These are phyloP conservation scores for Myiopsitta monachus DNA, from an alignment of 2,113 vertebrate genomes.

Conservation along the genomic window DNA sequence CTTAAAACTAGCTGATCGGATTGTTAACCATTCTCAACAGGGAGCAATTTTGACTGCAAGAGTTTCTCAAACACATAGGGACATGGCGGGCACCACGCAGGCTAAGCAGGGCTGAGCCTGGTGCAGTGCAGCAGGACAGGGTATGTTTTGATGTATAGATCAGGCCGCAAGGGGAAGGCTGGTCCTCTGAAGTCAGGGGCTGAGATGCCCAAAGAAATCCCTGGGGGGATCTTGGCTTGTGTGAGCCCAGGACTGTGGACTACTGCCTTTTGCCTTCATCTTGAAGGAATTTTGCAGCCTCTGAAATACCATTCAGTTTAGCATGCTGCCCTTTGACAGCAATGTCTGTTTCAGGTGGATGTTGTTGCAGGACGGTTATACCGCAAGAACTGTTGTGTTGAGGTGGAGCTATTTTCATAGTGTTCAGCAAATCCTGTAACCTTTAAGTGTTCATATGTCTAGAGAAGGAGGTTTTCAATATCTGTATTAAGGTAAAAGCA, in stretches of 20 bases:
- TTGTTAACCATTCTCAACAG: neutral
- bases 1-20: neutral
- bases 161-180: rapidly evolving
- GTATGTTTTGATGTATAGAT: neutral
- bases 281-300: neutral
- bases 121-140: neutral
- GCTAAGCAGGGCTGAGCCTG: neutral
- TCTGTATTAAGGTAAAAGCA: neutral
- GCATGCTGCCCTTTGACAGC: neutral
- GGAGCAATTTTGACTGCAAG: neutral
- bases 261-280: neutral
- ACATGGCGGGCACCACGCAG: rapidly evolving
- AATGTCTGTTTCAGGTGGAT: neutral
- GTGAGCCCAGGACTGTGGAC: neutral
- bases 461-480: neutral
- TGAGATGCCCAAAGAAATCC: neutral
- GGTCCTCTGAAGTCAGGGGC: neutral
- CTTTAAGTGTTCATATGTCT: neutral
- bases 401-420: neutral
- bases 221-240: neutral
- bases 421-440: neutral
- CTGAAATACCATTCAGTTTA: neutral
- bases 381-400: neutral
- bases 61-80: neutral
- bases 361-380: neutral